Evolutionary conservation across 2,113 vertebrate species (phyloP).

Genomic region (Peromyscus maniculatus): DNA sequence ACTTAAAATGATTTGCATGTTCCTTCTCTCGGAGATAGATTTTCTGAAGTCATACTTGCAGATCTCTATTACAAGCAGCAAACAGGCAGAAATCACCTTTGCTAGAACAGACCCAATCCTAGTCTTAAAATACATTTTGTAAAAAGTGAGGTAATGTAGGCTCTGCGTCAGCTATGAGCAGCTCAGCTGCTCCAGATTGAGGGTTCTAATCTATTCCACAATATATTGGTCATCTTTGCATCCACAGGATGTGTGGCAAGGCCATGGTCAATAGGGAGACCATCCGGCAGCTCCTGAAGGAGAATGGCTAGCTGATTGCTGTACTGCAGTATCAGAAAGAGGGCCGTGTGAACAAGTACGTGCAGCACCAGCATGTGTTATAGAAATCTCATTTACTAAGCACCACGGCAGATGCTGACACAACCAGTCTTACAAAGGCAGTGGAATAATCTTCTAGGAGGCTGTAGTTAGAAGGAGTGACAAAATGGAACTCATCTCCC

Average conservation of each 20-base stretch:
- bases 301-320: background rate
- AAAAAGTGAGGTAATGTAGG: background rate
- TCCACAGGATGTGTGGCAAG: no score
- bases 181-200: background rate
- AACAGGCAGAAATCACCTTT: background rate
- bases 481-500: background rate
- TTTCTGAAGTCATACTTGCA: slow-evolving; percentile 49
- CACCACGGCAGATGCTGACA: background rate
- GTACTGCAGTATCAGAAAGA: background rate
- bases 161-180: background rate
- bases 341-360: background rate
- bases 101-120: slow-evolving; percentile 13
- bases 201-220: background rate
- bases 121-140: background rate
- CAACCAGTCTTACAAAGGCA: background rate
- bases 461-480: background rate
- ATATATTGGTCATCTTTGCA: background rate
- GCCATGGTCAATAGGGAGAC: background rate
- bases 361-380: background rate
- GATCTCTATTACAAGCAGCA: slow-evolving; percentile 36
- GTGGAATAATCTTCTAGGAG: background rate
- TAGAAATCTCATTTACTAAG: background rate
- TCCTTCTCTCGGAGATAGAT: background rate
- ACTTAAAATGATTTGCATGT: slow-evolving; percentile 45
- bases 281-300: background rate